phyloP scores from a whole-genome alignment of 2,797 vertebrate genomes.

The Pangasius macronema region DNA sequence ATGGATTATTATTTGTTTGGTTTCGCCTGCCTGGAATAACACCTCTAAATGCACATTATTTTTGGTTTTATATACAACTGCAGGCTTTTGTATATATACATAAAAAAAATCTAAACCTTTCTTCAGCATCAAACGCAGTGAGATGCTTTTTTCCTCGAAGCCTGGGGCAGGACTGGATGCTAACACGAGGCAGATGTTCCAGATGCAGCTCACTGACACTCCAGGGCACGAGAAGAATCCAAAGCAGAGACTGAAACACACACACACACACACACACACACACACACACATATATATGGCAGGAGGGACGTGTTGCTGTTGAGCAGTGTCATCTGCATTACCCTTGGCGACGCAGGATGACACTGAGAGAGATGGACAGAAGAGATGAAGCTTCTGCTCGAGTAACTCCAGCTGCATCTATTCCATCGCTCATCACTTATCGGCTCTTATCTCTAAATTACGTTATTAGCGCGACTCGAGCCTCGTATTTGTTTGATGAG shows the following conservation, averaged over 20 bases:
- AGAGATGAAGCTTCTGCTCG: slow-evolving; percentile 25
- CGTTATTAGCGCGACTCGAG: slow-evolving; percentile 33
- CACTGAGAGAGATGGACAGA: slow-evolving; percentile 20
- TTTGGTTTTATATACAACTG: background rate
- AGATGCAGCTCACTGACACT: slow-evolving; percentile 22
- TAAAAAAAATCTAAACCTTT: background rate
- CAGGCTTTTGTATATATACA: background rate
- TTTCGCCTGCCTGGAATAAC: too few relatives aligned
- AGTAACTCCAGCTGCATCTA: slow-evolving; percentile 40
- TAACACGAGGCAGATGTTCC: slow-evolving; percentile 29
- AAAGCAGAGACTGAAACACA: slow-evolving; percentile 1
- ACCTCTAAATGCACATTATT: too few relatives aligned
- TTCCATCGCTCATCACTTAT: slow-evolving; percentile 30
- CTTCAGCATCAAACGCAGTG: background rate
- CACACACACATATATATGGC: background rate
- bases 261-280: background rate
- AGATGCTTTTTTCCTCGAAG: background rate
- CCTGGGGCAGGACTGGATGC: slow-evolving; percentile 14
- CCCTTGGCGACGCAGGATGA: slow-evolving; percentile 15
- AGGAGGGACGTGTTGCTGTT: background rate
- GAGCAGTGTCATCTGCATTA: slow-evolving; percentile 11
- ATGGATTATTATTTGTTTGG: too few relatives aligned
- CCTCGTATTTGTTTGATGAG: slow-evolving; percentile 34
- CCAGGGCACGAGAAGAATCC: slow-evolving; percentile 19
- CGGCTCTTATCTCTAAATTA: slow-evolving; percentile 43